Percentiles rank a stretch among this genome's conserved stretches.
phyloP scores from a whole-genome alignment of 2,888 invertebrate genomes.

The Hemaris fuciformis region DNA sequence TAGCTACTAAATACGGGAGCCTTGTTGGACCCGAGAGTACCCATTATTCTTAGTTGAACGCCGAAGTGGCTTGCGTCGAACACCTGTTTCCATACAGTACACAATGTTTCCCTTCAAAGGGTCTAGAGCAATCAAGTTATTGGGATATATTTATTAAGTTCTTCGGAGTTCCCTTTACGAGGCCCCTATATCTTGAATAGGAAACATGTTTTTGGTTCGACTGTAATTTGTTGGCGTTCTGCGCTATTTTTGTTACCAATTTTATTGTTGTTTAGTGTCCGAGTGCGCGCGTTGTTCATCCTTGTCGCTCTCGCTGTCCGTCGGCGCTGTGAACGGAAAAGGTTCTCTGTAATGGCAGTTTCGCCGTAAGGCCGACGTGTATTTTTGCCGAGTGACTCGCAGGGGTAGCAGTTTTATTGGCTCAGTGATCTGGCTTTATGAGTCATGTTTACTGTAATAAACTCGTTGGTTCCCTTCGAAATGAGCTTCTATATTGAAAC shows the following conservation, averaged over 20 bases:
- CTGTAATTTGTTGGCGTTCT: conserved; percentile 48
- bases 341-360: conserved; percentile 47
- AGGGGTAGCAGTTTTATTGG: conserved; percentile 61
- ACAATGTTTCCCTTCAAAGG: conserved; percentile 40
- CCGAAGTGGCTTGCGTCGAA: conserved; percentile 6
- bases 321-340: conserved; percentile 32
- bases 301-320: conserved; percentile 22
- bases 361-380: conserved; percentile 44
- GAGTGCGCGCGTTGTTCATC: conserved; percentile 39
- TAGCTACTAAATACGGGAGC: not conserved
- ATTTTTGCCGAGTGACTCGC: conserved; percentile 47
- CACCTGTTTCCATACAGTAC: conserved; percentile 33
- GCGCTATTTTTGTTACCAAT: conserved; percentile 45
- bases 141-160: conserved; percentile 50
- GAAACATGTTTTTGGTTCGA: conserved; percentile 43
- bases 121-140: conserved; percentile 51
- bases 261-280: conserved; percentile 56
- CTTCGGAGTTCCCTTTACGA: conserved; percentile 30
- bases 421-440: conserved; percentile 64
- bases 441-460: conserved; percentile 62
- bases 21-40: not conserved
- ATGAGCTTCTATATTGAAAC: conserved; percentile 50
- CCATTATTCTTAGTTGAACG: conserved; percentile 9
- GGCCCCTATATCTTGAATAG: conserved; percentile 41
- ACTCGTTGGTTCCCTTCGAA: conserved; percentile 44